Evolutionary conservation across 2,113 vertebrate species (phyloP).

Genomic region (Myrmecophaga tridactyla): DNA sequence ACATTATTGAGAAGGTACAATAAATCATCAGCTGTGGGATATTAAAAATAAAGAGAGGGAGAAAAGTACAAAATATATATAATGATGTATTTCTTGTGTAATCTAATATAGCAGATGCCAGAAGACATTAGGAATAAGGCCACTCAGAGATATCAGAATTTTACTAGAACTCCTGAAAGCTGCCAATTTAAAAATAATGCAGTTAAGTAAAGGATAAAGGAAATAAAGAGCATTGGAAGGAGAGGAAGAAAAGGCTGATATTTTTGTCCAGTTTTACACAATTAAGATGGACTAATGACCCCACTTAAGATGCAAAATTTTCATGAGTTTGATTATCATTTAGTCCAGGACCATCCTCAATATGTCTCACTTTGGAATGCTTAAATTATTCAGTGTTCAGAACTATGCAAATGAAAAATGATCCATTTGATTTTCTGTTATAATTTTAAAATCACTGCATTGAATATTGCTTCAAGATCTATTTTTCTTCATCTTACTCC

Average conservation of each 20-base stretch:
- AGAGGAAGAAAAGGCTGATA: neutral
- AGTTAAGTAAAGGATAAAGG: neutral
- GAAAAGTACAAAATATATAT: neutral
- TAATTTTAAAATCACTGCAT: neutral
- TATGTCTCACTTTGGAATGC: neutral
- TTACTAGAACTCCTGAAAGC: neutral
- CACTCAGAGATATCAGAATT: neutral
- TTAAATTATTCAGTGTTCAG: neutral
- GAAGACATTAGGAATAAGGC: neutral
- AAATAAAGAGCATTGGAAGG: neutral
- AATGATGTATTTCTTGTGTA: neutral
- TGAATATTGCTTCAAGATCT: neutral
- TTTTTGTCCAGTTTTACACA: neutral
- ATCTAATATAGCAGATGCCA: constrained; percentile 17
- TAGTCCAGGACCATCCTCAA: neutral
- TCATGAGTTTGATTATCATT: neutral
- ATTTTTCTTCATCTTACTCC: neutral
- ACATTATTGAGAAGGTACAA: neutral
- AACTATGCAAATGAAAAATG: neutral
- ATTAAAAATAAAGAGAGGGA: neutral
- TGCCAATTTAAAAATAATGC: neutral
- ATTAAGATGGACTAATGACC: neutral
- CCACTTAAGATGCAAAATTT: neutral
- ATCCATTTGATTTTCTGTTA: neutral
- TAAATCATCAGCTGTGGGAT: neutral